Evolutionary conservation across 35 echinoderm and acorn worm species (phyloP).

Genomic region (Diadema setosum): DNA sequence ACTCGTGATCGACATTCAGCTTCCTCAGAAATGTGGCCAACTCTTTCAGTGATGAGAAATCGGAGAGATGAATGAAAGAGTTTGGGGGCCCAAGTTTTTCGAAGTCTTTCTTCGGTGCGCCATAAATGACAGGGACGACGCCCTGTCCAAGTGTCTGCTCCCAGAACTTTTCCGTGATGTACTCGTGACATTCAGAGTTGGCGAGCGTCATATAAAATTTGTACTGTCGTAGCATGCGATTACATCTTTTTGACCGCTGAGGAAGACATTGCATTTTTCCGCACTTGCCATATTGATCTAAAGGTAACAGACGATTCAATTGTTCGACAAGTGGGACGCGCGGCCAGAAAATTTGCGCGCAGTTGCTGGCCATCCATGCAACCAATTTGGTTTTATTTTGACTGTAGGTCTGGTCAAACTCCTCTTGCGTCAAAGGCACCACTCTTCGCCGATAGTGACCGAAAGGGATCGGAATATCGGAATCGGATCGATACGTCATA

Average conservation of each 20-base stretch:
- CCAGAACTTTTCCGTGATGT: slow-evolving; percentile 75
- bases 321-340: not conserved
- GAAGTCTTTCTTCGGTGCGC: slow-evolving; percentile 48
- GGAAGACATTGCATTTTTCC: slow-evolving; percentile 9
- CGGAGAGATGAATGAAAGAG: slow-evolving; percentile 53
- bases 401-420: not conserved
- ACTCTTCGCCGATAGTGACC: slow-evolving; percentile 27
- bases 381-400: not conserved
- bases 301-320: not conserved
- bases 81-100: slow-evolving; percentile 37
- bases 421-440: not conserved
- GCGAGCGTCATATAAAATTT: slow-evolving; percentile 57
- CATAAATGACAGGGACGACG: slow-evolving; percentile 47
- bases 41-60: slow-evolving; percentile 38
- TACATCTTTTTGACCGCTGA: not conserved
- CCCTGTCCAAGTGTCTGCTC: slow-evolving; percentile 7
- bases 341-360: slow-evolving; percentile 25
- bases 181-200: slow-evolving; percentile 43
- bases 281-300: slow-evolving; percentile 49
- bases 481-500: slow-evolving; percentile 74
- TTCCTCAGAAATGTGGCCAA: slow-evolving; percentile 2
- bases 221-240: slow-evolving; percentile 4
- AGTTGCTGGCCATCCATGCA: slow-evolving; percentile 53
- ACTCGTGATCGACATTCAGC: not conserved
- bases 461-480: slow-evolving; percentile 73